These are phyloP conservation scores for Cathartes aura DNA, from an alignment of 2,113 vertebrate genomes.

Conservation along the genomic window DNA sequence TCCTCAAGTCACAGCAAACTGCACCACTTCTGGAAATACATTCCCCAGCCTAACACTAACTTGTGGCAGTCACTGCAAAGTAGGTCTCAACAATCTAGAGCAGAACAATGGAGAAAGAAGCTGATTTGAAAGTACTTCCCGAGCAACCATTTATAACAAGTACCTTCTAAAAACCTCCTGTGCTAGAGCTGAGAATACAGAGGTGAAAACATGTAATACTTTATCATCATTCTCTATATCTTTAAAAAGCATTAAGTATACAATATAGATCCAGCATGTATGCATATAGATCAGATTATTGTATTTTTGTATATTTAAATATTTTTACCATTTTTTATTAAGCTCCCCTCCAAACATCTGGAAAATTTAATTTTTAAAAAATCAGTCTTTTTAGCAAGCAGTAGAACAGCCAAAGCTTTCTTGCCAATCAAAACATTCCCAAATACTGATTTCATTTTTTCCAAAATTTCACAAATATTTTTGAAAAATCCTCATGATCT, in stretches of 20 bases:
- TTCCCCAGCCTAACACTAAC: neutral
- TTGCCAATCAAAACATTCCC: neutral
- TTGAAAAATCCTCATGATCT: neutral
- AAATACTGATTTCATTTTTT: neutral
- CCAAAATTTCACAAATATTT: constrained; percentile 27
- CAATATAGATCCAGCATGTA: neutral
- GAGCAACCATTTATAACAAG: neutral
- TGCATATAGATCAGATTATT: neutral
- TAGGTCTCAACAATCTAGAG: neutral
- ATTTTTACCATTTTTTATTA: neutral
- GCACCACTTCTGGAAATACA: neutral
- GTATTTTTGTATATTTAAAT: neutral
- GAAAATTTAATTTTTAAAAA: neutral
- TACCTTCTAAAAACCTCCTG: neutral
- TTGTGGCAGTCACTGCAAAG: neutral
- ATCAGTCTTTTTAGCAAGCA: neutral
- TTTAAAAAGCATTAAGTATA: neutral
- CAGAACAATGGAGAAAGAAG: neutral
- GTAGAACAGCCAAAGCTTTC: neutral
- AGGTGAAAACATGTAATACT: neutral
- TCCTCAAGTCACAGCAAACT: neutral
- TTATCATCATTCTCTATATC: neutral
- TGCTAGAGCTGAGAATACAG: neutral
- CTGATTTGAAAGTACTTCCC: neutral
- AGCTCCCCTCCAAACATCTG: neutral